These are phyloP conservation scores for Pogonus chalceus DNA, from an alignment of 1,140 invertebrate species.

Conservation along the genomic window DNA sequence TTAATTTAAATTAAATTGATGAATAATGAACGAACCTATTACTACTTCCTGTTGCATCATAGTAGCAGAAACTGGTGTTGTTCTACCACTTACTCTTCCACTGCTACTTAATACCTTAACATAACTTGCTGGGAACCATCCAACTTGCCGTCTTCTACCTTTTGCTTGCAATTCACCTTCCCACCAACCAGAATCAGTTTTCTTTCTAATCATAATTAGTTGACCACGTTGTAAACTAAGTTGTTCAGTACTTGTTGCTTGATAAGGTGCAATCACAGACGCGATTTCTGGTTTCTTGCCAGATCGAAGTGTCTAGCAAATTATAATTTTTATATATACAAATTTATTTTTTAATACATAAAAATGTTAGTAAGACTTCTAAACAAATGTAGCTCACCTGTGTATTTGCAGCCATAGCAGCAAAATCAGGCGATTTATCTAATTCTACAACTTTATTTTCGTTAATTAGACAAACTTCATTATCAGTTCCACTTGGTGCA, in stretches of 20 bases:
- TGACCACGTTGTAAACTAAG: conserved; percentile 85
- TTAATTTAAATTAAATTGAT: no score
- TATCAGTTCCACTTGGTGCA: conserved; percentile 24
- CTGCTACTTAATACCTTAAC: conserved; percentile 71
- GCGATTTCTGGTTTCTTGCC: conserved; percentile 78
- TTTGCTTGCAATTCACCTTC: conserved; percentile 96
- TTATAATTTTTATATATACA: conserved; percentile 1
- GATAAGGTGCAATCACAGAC: conserved; percentile 78
- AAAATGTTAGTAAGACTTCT: conserved; percentile 4
- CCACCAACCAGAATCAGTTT: conserved; percentile 96
- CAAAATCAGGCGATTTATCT: conserved; percentile 38
- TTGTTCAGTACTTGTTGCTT: conserved; percentile 82
- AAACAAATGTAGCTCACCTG: conserved; percentile 34
- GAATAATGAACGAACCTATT: conserved; percentile 38
- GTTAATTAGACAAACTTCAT: conserved; percentile 34
- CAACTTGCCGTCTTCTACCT: conserved; percentile 88
- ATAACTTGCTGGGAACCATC: conserved; percentile 96
- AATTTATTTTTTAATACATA: conserved; percentile 2
- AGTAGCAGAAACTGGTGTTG: conserved; percentile 54
- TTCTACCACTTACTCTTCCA: conserved; percentile 56
- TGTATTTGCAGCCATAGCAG: conserved; percentile 37
- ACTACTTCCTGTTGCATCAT: conserved; percentile 49
- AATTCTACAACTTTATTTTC: conserved; percentile 37
- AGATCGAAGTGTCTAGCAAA: background rate
- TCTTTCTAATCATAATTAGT: conserved; percentile 90